Base-by-base conservation (phyloP, 2,888 invertebrate genomes). In the Aphodius granarius region DNA sequence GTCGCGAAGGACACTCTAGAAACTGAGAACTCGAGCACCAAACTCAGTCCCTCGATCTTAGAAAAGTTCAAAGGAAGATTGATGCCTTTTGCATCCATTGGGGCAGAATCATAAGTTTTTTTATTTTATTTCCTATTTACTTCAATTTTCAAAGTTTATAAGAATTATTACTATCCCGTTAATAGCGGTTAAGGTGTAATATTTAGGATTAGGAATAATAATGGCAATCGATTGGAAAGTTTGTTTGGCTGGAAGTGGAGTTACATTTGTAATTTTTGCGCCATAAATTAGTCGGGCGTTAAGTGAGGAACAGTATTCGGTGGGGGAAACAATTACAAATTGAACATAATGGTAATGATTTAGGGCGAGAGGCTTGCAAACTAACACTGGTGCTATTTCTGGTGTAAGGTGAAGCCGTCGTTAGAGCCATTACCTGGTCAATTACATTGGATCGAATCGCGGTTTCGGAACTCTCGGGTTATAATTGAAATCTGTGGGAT, bases 401-500 rank as follows among this genome's bases (percentile, higher is more conserved):
- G 81, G 81, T 83, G 84, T 83, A 86, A 86, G 86, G 86, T 86
- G 85, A 86, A 85, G 84, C 85, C 83, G 82, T 85, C 85, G 84
- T 83, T 86, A 84, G 85, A 86, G 84, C 86, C 84, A 86, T 86
- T 87, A 86, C 86, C 86, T 87, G 86, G 86, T 86, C 86, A 86
- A 87, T 86, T 86, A 86, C 86, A 86, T 86, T 84, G 83, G 85
- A 85, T 86, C 85, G 86, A 85, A 86, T 86, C 84, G 85, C 85
- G 86, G 86, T 86, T 86, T 86, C 83, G 84, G 85, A 85, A 84
- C 83, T 84, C 81, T 84, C 81, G 84, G 84, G 84, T 86, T 86
- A 87, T 86, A 86, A 87, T 87, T 86, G 87, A 86, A 87, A 86
- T 86, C 86, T 85, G 85, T 84, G 85, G 86, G 84, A 86, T 86